Conservation (phyloP, 2,797 vertebrate genomes). For the Bradypodion ventrale region DNA sequence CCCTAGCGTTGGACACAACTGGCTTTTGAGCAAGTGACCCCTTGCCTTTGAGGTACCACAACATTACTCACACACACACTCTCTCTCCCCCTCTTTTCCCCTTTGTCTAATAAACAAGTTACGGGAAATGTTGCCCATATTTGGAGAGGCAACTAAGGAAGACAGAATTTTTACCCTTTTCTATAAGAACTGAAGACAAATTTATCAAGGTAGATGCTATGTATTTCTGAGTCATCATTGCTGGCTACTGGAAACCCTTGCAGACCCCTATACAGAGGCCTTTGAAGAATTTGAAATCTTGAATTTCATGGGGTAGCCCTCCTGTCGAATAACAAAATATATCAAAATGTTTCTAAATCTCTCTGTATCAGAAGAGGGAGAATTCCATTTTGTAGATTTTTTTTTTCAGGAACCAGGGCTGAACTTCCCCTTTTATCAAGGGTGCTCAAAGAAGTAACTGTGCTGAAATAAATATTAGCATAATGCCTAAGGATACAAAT, state of each 20-base stretch:
- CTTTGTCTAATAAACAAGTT: too few relatives aligned
- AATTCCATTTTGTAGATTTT: slow-evolving; percentile 1
- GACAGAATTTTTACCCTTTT: background rate
- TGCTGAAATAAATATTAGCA: slow-evolving; percentile 68
- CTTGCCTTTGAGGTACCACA: too few relatives aligned
- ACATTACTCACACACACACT: too few relatives aligned
- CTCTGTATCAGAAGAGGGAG: slow-evolving; percentile 11
- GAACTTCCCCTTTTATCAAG: slow-evolving; percentile 37
- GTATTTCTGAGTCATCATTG: background rate
- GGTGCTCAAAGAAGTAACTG: slow-evolving; percentile 61
- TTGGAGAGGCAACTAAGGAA: background rate
- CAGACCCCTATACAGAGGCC: too few relatives aligned
- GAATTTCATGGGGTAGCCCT: background rate
- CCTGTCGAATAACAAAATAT: background rate
- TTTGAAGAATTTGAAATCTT: background rate
- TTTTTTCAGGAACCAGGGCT: slow-evolving; percentile 32
- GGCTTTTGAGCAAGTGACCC: too few relatives aligned
- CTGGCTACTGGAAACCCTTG: background rate
- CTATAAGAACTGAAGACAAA: background rate
- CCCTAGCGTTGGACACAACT: too few relatives aligned
- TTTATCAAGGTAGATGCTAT: background rate
- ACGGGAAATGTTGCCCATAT: background rate
- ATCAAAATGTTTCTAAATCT: slow-evolving; percentile 1
- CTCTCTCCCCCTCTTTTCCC: too few relatives aligned
- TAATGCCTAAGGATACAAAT: slow-evolving; percentile 55